Conservation (phyloP, 2,113 vertebrate genomes). For the Cariama cristata region DNA sequence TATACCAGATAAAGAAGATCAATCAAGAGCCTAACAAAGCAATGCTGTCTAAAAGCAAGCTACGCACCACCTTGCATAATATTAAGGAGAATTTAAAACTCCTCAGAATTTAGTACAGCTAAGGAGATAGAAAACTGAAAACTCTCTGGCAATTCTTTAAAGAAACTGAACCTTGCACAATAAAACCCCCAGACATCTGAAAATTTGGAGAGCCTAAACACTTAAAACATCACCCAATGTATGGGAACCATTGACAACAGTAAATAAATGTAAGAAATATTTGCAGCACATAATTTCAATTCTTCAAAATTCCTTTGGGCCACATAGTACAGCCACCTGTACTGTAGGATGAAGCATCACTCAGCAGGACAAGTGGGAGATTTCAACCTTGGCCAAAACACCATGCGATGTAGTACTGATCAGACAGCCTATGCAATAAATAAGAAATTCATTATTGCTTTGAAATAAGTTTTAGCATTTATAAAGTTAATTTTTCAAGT, state of each 20-base stretch:
- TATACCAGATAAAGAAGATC: neutral
- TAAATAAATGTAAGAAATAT: neutral
- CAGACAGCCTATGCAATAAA: neutral
- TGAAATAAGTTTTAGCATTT: neutral
- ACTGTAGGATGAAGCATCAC: neutral
- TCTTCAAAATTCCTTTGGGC: neutral
- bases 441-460: neutral
- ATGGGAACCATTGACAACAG: neutral
- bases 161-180: neutral
- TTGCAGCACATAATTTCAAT: neutral
- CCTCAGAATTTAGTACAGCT: neutral
- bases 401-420: neutral
- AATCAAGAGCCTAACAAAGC: neutral
- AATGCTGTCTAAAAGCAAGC: neutral
- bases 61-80: neutral
- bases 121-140: neutral
- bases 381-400: neutral
- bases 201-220: neutral
- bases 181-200: neutral
- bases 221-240: neutral
- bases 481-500: neutral
- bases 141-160: neutral
- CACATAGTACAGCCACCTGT: neutral
- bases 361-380: neutral
- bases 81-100: neutral